Conservation (phyloP, 2,888 invertebrate species). For the Lomographa bimaculata region DNA sequence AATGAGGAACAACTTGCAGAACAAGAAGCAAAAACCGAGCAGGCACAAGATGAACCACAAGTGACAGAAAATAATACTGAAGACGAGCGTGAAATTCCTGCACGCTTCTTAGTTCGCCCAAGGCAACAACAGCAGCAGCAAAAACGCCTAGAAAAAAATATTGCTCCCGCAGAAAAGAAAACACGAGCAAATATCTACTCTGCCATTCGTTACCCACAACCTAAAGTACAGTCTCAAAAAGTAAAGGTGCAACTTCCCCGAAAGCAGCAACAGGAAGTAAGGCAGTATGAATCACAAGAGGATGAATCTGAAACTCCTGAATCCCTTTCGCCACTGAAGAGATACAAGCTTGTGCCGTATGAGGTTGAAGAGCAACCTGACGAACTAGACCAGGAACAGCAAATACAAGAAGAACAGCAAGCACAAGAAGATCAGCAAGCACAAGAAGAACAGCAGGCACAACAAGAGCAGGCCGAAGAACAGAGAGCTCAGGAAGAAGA, state of each 20-base stretch:
- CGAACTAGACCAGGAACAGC: conserved; percentile 23
- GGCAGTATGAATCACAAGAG: conserved; percentile 13
- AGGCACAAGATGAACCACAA: conserved; percentile 22
- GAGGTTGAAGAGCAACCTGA: conserved; percentile 25
- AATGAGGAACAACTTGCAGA: conserved; percentile 28
- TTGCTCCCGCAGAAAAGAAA: conserved; percentile 33
- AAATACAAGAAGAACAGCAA: conserved; percentile 9
- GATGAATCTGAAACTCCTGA: conserved; percentile 10
- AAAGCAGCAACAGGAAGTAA: conserved; percentile 21
- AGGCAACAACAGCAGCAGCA: conserved; percentile 17
- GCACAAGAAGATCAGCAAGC: conserved; percentile 13
- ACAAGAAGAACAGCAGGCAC: conserved; percentile 6
- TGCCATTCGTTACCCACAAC: conserved; percentile 37
- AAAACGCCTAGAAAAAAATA: conserved; percentile 30
- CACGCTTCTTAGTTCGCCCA: conserved; percentile 23
- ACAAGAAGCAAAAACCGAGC: conserved; percentile 19
- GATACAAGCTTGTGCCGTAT: conserved; percentile 28
- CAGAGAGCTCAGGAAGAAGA: conserved; percentile 19
- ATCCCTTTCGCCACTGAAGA: conserved; percentile 15
- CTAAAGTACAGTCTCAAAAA: conserved; percentile 32
- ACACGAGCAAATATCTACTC: conserved; percentile 22
- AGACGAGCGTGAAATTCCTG: conserved; percentile 29
- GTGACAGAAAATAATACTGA: conserved; percentile 22
- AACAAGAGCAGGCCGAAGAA: conserved; percentile 12
- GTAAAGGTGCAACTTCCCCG: conserved; percentile 26